phyloP scores from a whole-genome alignment of 2,888 invertebrate genomes.

The Spodoptera picta region DNA sequence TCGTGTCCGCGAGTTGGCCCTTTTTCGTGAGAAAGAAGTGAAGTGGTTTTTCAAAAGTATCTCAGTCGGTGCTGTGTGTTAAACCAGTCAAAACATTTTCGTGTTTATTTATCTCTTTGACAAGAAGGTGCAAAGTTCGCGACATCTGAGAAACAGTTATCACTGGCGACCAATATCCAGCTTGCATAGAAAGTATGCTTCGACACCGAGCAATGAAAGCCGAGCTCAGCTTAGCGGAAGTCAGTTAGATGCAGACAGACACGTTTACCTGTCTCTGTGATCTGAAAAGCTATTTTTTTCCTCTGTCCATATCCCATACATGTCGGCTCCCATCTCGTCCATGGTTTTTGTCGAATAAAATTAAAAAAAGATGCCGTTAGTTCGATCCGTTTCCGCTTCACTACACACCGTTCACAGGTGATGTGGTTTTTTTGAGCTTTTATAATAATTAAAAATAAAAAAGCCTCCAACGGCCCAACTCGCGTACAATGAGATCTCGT shows the following conservation, averaged over 20 bases:
- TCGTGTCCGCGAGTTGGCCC: conserved; percentile 24
- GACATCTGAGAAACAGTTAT: conserved; percentile 34
- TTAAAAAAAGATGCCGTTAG: conserved; percentile 82
- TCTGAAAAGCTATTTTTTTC: conserved; percentile 70
- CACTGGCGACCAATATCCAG: conserved; percentile 36
- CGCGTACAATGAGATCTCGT: conserved; percentile 78
- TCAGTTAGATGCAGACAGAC: conserved; percentile 34
- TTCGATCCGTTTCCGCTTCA: conserved; percentile 85
- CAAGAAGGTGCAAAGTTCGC: conserved; percentile 43
- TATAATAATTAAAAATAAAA: conserved; percentile 84
- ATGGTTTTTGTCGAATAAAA: conserved; percentile 80
- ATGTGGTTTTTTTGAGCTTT: conserved; percentile 79
- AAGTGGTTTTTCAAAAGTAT: conserved; percentile 24
- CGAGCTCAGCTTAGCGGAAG: conserved; percentile 34
- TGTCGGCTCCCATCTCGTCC: conserved; percentile 81
- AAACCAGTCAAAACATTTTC: conserved; percentile 5
- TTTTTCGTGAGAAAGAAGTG: conserved; percentile 25
- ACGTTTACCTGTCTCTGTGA: conserved; percentile 54
- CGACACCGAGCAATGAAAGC: conserved; percentile 40
- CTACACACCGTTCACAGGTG: conserved; percentile 85
- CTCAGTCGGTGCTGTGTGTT: conserved; percentile 14
- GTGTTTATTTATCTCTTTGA: conserved; percentile 18
- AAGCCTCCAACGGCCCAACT: conserved; percentile 62
- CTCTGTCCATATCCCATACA: conserved; percentile 79
- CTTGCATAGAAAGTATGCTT: conserved; percentile 47